phyloP scores from a whole-genome alignment of 1,140 invertebrate species.

The Dendrolimus kikuchii region DNA sequence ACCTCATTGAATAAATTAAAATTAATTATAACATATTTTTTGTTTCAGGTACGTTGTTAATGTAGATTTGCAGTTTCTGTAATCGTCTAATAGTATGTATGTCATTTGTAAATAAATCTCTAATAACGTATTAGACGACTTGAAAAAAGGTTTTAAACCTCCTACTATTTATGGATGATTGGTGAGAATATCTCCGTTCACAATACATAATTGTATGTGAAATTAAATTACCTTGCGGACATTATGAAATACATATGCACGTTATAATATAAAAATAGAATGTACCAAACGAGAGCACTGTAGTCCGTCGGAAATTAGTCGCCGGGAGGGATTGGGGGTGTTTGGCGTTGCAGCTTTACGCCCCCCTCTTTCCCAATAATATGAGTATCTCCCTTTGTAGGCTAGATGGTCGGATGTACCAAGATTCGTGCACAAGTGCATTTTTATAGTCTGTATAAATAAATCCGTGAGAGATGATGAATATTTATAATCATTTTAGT shows the following conservation, averaged over 20 bases:
- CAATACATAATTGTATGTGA: too few species aligned
- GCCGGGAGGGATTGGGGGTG: slow-evolving; percentile 32
- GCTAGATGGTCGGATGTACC: slow-evolving; percentile 18
- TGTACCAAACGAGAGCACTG: slow-evolving; percentile 32
- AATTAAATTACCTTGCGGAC: too few species aligned
- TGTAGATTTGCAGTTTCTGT: too few species aligned
- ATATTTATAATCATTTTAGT: neutral
- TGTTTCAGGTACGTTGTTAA: too few species aligned
- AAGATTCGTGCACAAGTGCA: slow-evolving; percentile 31
- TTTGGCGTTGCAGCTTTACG: slow-evolving; percentile 26
- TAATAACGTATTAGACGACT: too few species aligned
- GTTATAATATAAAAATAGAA: slow-evolving; percentile 34
- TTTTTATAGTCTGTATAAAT: slow-evolving; percentile 27
- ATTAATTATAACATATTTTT: too few species aligned
- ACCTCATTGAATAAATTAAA: too few species aligned
- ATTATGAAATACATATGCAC: neutral
- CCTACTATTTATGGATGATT: too few species aligned
- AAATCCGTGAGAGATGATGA: slow-evolving; percentile 3
- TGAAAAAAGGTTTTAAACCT: too few species aligned
- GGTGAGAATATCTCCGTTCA: too few species aligned
- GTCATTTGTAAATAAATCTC: too few species aligned
- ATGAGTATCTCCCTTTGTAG: slow-evolving; percentile 25
- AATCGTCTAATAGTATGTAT: too few species aligned
- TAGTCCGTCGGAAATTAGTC: slow-evolving; percentile 54
- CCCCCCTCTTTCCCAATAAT: slow-evolving; percentile 12